phyloP scores from a whole-genome alignment of 2,888 invertebrate species.

The Scaptomyza caliginosa region DNA sequence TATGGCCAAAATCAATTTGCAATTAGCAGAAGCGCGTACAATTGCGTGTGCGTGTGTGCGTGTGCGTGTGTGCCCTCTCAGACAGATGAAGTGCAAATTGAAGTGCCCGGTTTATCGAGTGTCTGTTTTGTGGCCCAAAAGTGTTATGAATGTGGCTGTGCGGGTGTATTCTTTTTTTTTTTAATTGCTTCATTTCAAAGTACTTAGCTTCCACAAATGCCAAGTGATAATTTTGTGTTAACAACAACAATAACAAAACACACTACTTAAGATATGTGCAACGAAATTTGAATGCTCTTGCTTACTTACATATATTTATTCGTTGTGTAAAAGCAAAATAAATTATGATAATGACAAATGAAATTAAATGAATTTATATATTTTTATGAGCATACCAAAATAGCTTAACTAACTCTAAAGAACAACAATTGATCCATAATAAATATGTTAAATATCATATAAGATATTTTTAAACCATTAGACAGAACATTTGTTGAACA shows the following conservation, averaged over 20 bases:
- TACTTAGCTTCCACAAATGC: constrained; percentile 51
- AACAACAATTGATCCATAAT: not conserved
- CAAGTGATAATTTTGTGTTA: constrained; percentile 42
- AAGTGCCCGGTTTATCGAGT: constrained; percentile 51
- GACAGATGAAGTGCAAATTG: constrained; percentile 72
- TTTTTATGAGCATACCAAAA: not conserved
- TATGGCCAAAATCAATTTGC: constrained; percentile 74
- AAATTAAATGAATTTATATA: not conserved
- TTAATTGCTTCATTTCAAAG: constrained; percentile 68
- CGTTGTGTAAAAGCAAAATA: no score
- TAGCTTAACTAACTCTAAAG: not conserved
- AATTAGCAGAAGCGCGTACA: constrained; percentile 46
- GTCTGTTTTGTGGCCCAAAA: constrained; percentile 30
- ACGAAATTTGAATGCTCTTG: constrained; percentile 9
- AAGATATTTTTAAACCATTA: not conserved
- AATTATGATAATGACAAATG: no score
- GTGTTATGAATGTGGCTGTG: constrained; percentile 16
- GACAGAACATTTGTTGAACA: constrained; percentile 1
- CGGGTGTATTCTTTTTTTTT: constrained; percentile 25
- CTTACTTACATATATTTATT: not conserved
- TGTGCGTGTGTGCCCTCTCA: constrained; percentile 4
- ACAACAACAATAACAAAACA: not conserved
- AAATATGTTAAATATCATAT: constrained; percentile 4
- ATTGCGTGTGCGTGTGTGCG: not conserved
- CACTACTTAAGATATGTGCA: not conserved